A percentile compares a stretch with the other conserved stretches of the same genome.
Conservation (phyloP, 2,113 vertebrate species). For the Rissa tridactyla region DNA sequence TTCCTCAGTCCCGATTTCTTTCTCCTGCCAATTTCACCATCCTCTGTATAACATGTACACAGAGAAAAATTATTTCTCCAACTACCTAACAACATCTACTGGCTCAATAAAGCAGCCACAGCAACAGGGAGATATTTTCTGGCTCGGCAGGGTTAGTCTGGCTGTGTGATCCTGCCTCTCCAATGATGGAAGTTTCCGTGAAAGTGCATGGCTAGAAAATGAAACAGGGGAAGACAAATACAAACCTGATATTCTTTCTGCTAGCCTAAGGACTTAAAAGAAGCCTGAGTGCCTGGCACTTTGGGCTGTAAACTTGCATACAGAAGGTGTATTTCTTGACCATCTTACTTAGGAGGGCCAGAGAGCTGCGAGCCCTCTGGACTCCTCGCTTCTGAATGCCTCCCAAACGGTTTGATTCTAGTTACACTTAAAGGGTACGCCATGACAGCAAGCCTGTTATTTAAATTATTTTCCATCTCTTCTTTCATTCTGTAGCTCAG, state of each 20-base stretch:
- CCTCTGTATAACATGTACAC: background rate
- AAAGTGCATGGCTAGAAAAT: background rate
- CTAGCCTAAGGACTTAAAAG: background rate
- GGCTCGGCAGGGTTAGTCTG: background rate
- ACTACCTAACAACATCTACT: background rate
- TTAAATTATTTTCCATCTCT: background rate
- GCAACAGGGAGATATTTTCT: background rate
- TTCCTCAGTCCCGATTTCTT: background rate
- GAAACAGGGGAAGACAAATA: background rate
- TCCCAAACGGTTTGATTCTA: background rate
- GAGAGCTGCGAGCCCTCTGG: background rate
- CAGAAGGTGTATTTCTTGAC: background rate
- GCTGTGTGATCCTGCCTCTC: background rate
- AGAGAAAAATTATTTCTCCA: background rate
- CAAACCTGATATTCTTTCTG: background rate
- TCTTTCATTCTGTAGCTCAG: background rate
- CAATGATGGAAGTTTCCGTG: accelerated
- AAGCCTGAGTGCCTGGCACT: background rate
- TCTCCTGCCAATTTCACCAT: background rate
- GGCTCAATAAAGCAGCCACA: background rate
- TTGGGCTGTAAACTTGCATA: background rate
- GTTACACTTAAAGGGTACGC: background rate
- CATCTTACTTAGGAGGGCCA: background rate
- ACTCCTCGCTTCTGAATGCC: background rate
- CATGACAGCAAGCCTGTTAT: background rate